Percentiles rank a stretch among this genome's conserved stretches.
Evolutionary conservation across 2,888 invertebrate genomes (phyloP).

Genomic region (Acleris literana): DNA sequence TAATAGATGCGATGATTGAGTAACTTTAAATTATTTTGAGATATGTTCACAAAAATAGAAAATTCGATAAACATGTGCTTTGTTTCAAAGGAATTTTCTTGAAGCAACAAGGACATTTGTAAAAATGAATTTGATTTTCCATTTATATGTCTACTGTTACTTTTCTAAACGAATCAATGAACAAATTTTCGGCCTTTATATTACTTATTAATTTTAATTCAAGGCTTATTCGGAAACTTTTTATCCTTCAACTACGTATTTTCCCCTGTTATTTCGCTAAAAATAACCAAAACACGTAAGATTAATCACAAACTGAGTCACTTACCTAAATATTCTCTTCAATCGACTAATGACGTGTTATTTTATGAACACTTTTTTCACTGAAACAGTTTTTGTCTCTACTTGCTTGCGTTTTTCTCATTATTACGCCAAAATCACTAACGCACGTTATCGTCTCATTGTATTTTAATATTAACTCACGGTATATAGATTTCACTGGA

Average conservation of each 20-base stretch:
- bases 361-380: conserved; percentile 69
- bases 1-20: too few species aligned
- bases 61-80: too few species aligned
- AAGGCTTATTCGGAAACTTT: not conserved
- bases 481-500: conserved; percentile 18
- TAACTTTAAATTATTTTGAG: too few species aligned
- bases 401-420: conserved; percentile 5
- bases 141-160: too few species aligned
- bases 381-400: conserved; percentile 45
- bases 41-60: too few species aligned
- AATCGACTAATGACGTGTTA: conserved; percentile 81
- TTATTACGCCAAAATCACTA: conserved; percentile 5
- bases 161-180: too few species aligned
- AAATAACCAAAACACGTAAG: not conserved
- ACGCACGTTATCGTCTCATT: conserved; percentile 14
- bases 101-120: too few species aligned
- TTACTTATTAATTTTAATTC: too few species aligned
- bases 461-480: not conserved
- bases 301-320: conserved; percentile 37
- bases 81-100: too few species aligned
- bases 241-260: not conserved
- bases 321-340: conserved; percentile 82
- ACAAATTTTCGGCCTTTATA: too few species aligned
- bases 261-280: not conserved
- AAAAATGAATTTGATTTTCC: too few species aligned